Evolutionary conservation across 2,113 vertebrate genomes (phyloP), one percentile per base, ranked within the genome.

Genomic region (Ochotona princeps): DNA sequence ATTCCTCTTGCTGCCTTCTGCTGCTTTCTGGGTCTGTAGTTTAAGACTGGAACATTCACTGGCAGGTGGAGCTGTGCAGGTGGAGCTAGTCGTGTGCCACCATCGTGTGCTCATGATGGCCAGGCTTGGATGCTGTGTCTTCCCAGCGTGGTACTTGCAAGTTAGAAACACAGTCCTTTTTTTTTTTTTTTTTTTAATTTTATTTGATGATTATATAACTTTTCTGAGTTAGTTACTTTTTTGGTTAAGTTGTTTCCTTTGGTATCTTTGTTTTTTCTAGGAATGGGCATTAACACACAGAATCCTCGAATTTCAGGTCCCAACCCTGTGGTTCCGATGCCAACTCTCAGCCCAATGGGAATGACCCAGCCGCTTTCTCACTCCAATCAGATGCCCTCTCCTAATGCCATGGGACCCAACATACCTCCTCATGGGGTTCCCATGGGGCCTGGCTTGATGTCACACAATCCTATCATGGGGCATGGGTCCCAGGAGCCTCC

Each of bases 321-420:
- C 90, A 99, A 99, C 96, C 98, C 98, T 76, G 96, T 98, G 81
- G 99, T 99, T 97, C 98, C 99, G 93, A 99, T 99, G 99, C 98
- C 99, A 97, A 99, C 99, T 93, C 99, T 99, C 96, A 99, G 99
- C 97, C 99, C 99, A 92, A 99, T 99, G 98, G 99, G 99, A 97
- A 99, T 99, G 99, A 99, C 99, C 92, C 99, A 99, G 97, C 99
- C 99, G 94, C 99, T 99, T 86, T 99, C 99, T 95, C 99, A 99
- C 96, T 99, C 99, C 96, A 99, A 98, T 97, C 99, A 99, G 98
- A 99, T 99, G 99, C 99, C 99, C 98, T 99, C 99, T 97, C 99
- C 99, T 74, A 99, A 99, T 96, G 98, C 99, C 91, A 99, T 99
- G 98, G 98, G 98, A 94, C 99, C 98, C 95, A 98, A 92, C 97